A percentile compares a stretch with the other conserved stretches of the same genome.
Conservation (phyloP, 2,888 invertebrate genomes). For the Mechanitis messenoides region DNA sequence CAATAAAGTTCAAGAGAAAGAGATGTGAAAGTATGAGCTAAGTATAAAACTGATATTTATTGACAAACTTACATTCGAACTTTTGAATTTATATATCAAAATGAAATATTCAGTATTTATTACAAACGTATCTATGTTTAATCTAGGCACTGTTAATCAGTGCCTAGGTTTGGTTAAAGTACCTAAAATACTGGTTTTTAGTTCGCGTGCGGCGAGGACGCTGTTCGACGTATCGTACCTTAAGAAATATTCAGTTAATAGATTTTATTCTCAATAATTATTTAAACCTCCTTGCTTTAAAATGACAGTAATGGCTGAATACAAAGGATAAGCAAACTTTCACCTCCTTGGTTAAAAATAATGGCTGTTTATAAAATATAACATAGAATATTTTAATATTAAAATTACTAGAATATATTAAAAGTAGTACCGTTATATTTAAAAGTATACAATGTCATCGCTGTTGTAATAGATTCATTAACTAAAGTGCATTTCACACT, state of each 20-base stretch:
- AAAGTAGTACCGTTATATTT: slow-evolving; percentile 3
- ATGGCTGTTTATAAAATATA: not conserved
- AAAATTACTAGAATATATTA: not conserved
- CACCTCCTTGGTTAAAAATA: not conserved
- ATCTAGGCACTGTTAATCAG: slow-evolving; percentile 12
- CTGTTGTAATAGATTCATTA: slow-evolving; percentile 5
- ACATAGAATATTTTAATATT: not conserved
- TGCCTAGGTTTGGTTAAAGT: slow-evolving; percentile 17
- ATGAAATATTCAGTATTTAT: not conserved
- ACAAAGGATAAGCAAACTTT: not conserved
- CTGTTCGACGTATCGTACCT: not conserved
- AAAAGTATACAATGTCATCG: slow-evolving; percentile 6
- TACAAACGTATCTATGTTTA: not conserved
- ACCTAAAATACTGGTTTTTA: slow-evolving; percentile 29
- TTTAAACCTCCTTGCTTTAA: slow-evolving; percentile 4
- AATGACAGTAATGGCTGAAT: not conserved
- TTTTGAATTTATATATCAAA: not conserved
- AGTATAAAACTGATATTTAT: slow-evolving; percentile 1
- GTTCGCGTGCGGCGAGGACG: slow-evolving; percentile 38
- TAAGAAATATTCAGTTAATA: not conserved
- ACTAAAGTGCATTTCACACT: slow-evolving; percentile 1
- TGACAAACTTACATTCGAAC: no score
- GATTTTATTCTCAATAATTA: not conserved
- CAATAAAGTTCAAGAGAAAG: slow-evolving; percentile 16
- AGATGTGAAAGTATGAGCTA: slow-evolving; percentile 19